Evolutionary conservation across 2,113 vertebrate species (phyloP).

Genomic region (Carollia perspicillata): DNA sequence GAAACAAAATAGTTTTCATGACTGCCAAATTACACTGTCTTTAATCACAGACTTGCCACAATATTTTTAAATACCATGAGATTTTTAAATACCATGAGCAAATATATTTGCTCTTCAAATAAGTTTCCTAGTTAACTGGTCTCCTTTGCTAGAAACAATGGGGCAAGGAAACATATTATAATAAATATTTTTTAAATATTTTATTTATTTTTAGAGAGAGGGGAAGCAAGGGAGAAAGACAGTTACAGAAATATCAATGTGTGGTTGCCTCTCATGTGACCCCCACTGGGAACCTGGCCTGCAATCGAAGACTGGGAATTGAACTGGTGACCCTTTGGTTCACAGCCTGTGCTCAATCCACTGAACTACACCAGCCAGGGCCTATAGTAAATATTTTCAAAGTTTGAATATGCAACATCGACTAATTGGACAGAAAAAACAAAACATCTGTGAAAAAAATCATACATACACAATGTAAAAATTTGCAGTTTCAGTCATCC

Average conservation of each 20-base stretch:
- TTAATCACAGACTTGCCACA: background rate
- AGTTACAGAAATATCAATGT: too few relatives aligned
- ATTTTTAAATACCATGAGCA: constrained; percentile 42
- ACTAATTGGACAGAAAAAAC: background rate
- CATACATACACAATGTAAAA: background rate
- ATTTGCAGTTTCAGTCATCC: background rate
- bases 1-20: background rate
- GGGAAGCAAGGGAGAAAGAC: too few relatives aligned
- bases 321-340: too few relatives aligned
- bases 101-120: background rate
- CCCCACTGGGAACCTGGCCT: too few relatives aligned
- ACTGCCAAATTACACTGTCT: background rate
- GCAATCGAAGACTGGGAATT: too few relatives aligned
- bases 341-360: too few relatives aligned
- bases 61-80: constrained; percentile 24
- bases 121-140: background rate
- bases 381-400: constrained; percentile 1
- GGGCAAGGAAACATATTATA: background rate
- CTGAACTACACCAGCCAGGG: too few relatives aligned
- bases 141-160: background rate
- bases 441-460: background rate
- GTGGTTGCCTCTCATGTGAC: too few relatives aligned
- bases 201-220: too few relatives aligned
- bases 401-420: background rate
- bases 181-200: background rate